phyloP scores from a whole-genome alignment of 2,113 vertebrate genomes.

The Brachyhypopomus gauderio region DNA sequence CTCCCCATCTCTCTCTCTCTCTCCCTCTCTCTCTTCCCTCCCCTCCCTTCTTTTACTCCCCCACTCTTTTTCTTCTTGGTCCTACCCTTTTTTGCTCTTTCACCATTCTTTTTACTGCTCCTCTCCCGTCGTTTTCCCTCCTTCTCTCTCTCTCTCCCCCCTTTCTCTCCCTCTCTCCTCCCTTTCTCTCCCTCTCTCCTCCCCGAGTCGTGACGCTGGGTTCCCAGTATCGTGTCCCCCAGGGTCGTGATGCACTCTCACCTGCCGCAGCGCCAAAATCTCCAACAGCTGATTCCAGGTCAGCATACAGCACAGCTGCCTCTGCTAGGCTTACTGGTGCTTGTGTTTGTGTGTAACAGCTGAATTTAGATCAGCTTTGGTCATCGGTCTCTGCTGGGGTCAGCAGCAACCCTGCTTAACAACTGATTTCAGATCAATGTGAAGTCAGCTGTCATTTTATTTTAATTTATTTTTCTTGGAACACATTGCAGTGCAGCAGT shows the following conservation, averaged over 20 bases:
- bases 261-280: background rate
- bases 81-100: background rate
- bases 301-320: background rate
- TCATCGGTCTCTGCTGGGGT: too few relatives aligned
- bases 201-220: conserved; percentile 55
- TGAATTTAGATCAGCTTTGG: background rate
- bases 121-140: background rate
- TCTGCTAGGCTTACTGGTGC: background rate
- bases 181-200: conserved; percentile 3
- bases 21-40: background rate
- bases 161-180: background rate
- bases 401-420: background rate
- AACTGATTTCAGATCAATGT: background rate
- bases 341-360: background rate
- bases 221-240: conserved; percentile 40
- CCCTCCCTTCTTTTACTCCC: background rate
- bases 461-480: too few relatives aligned
- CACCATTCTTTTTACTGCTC: too few relatives aligned
- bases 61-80: background rate
- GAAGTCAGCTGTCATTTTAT: too few relatives aligned
- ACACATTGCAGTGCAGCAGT: too few relatives aligned
- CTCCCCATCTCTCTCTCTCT: background rate
- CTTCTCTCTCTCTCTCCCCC: background rate
- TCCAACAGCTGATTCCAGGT: conserved; percentile 29
- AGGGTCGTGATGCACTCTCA: conserved; percentile 34